These are phyloP conservation scores for Medauroidea extradentata DNA, from an alignment of 1,140 invertebrate genomes.

Conservation along the genomic window DNA sequence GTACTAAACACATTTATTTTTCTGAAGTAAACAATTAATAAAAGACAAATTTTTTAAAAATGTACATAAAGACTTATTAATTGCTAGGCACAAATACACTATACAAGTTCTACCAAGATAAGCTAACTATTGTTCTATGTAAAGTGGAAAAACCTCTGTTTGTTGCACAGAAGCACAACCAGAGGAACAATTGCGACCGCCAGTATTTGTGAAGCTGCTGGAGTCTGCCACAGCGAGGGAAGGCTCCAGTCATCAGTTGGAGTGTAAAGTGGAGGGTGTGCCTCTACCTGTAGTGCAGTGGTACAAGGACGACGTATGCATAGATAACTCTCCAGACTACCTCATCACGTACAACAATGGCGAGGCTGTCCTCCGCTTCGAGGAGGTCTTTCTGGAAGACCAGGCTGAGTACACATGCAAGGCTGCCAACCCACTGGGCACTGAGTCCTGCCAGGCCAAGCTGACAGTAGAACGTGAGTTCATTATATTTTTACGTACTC, in stretches of 20 bases:
- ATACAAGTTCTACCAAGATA: too few species aligned
- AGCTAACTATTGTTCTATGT: too few species aligned
- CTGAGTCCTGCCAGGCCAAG: constrained; percentile 52
- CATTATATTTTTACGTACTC: background rate
- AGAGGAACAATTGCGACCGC: constrained; percentile 59
- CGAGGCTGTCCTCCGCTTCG: constrained; percentile 57
- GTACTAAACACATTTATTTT: too few species aligned
- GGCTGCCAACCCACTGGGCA: constrained; percentile 63
- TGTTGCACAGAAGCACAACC: constrained; percentile 53
- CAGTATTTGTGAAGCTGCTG: constrained; percentile 60
- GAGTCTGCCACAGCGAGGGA: constrained; percentile 57
- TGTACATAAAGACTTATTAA: too few species aligned
- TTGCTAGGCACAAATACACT: too few species aligned
- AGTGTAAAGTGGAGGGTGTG: constrained; percentile 67
- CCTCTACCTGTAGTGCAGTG: constrained; percentile 74
- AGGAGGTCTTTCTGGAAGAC: constrained; percentile 53
- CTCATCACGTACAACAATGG: constrained; percentile 60
- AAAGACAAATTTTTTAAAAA: too few species aligned
- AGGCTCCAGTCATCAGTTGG: constrained; percentile 60
- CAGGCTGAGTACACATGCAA: constrained; percentile 61
- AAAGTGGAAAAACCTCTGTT: too few species aligned
- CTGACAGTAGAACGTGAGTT: constrained; percentile 51
- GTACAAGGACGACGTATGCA: constrained; percentile 69
- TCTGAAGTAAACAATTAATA: too few species aligned
- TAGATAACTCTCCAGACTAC: constrained; percentile 70